Evolutionary conservation across 2,888 invertebrate species (phyloP).

Genomic region (Leistus spinibarbis): DNA sequence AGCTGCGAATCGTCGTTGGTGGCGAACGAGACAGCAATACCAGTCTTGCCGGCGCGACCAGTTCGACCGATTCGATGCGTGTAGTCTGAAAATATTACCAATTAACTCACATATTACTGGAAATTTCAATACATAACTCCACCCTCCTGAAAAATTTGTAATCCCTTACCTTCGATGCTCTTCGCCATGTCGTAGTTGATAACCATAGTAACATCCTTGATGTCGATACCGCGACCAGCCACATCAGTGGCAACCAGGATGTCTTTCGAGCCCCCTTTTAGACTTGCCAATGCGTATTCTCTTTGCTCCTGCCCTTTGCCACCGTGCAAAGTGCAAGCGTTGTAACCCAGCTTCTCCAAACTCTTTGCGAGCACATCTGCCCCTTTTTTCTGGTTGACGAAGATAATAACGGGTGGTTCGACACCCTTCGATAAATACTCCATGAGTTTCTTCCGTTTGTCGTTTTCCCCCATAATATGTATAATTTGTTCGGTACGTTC

Average conservation of each 20-base stretch:
- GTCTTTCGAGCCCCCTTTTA: constrained; percentile 95
- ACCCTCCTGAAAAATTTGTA: too few relatives aligned
- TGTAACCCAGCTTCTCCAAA: constrained; percentile 92
- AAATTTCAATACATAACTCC: too few relatives aligned
- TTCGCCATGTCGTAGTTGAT: constrained; percentile 99
- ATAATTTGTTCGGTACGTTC: constrained; percentile 98
- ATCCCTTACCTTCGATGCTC: constrained; percentile 80
- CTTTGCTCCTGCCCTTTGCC: constrained; percentile 99
- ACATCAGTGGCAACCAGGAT: constrained; percentile 99
- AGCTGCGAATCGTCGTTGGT: constrained; percentile 95
- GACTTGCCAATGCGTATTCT: constrained; percentile 95
- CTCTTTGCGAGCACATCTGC: constrained; percentile 95
- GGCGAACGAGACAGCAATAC: constrained; percentile 93
- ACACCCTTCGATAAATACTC: constrained; percentile 89
- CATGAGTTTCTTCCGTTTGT: constrained; percentile 95
- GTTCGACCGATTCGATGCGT: constrained; percentile 99
- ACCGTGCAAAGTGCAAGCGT: constrained; percentile 96
- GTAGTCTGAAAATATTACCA: constrained; percentile 67
- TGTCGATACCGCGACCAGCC: constrained; percentile 99
- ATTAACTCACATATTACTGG: constrained; percentile 7
- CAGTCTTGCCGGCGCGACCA: constrained; percentile 97
- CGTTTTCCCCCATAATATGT: constrained; percentile 92
- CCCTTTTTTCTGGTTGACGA: constrained; percentile 99
- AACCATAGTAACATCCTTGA: constrained; percentile 98
- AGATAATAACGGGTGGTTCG: constrained; percentile 98